Conservation (phyloP, 2,888 invertebrate species). For the Pterostichus madidus region DNA sequence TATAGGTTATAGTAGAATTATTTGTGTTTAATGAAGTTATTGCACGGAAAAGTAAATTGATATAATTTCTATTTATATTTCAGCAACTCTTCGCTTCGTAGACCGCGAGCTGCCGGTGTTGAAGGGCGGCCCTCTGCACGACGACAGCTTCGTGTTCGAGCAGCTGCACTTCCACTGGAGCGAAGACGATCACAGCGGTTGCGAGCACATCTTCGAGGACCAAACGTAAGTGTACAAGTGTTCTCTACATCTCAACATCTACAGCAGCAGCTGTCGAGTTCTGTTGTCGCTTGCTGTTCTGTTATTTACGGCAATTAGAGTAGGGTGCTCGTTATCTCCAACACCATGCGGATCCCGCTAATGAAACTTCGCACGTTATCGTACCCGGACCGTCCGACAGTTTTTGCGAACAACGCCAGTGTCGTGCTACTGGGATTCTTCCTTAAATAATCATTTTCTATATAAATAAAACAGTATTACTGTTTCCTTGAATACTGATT, state of each 20-base stretch:
- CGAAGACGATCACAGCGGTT: constrained; percentile 86
- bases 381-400: constrained; percentile 4
- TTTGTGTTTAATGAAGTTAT: no score
- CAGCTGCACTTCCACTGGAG: constrained; percentile 92
- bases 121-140: constrained; percentile 82
- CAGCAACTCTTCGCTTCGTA: constrained; percentile 83
- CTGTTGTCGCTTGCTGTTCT: constrained; percentile 4
- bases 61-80: constrained; percentile 65
- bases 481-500: no score
- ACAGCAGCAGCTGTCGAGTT: background rate
- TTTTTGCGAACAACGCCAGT: background rate
- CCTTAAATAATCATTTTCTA: no score
- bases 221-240: constrained; percentile 80
- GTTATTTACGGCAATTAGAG: constrained; percentile 40
- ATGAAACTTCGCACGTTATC: constrained; percentile 58
- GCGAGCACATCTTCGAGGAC: constrained; percentile 89
- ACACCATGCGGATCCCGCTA: constrained; percentile 27
- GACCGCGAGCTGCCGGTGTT: constrained; percentile 81
- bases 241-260: background rate
- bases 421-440: no score
- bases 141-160: constrained; percentile 85
- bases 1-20: no score
- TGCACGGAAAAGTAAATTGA: no score
- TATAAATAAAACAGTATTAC: no score
- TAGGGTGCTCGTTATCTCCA: constrained; percentile 1